phyloP scores from a whole-genome alignment of 1,140 invertebrate species.

The Penaeus vannamei region DNA sequence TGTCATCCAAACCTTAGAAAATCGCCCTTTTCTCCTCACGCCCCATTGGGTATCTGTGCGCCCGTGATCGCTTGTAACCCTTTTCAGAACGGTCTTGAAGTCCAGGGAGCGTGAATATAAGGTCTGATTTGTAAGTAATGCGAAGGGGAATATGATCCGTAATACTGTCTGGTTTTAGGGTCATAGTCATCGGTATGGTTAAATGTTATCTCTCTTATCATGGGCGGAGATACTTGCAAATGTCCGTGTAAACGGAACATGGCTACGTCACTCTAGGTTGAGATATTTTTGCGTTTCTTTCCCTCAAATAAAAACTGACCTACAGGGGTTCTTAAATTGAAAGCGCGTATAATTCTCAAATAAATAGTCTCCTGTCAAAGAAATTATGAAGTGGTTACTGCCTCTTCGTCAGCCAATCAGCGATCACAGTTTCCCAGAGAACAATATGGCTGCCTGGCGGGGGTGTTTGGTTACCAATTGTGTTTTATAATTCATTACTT shows the following conservation, averaged over 20 bases:
- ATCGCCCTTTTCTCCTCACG: constrained; percentile 32
- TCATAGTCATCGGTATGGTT: constrained; percentile 3
- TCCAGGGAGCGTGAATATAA: not conserved
- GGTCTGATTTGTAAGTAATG: not conserved
- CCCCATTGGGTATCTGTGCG: constrained; percentile 44
- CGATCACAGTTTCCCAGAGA: constrained; percentile 44
- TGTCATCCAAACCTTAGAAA: constrained; percentile 51
- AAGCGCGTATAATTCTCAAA: constrained; percentile 17
- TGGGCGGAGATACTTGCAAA: constrained; percentile 17
- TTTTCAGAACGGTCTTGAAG: constrained; percentile 44
- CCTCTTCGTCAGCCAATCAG: constrained; percentile 48
- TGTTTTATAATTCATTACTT: too few species aligned
- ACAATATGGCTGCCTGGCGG: constrained; percentile 58
- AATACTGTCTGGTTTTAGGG: not conserved
- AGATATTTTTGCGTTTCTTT: not conserved
- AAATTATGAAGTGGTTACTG: constrained; percentile 61
- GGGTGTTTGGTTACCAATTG: not conserved
- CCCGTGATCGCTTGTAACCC: constrained; percentile 45
- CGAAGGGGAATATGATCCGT: not conserved
- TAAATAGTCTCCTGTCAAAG: constrained; percentile 44
- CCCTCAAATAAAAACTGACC: not conserved
- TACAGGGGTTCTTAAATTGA: not conserved
- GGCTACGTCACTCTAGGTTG: not conserved
- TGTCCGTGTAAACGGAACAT: not conserved
- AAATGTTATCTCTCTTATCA: constrained; percentile 46